phyloP scores from a whole-genome alignment of 2,113 vertebrate genomes.

The Plotosus lineatus region DNA sequence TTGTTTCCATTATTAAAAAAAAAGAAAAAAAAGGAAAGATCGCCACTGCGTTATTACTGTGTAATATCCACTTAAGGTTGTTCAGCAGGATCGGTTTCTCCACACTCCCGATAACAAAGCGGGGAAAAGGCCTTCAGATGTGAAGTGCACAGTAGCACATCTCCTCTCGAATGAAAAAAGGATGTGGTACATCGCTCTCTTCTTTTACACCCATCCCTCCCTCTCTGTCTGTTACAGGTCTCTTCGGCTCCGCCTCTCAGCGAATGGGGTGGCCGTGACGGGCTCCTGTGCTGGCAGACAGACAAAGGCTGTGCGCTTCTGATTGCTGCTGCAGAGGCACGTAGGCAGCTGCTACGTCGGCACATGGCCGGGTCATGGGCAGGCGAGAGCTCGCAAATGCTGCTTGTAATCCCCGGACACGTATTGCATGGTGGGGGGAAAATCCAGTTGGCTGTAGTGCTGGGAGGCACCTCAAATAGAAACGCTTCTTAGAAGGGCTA shows the following conservation, averaged over 20 bases:
- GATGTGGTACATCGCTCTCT: constrained; percentile 54
- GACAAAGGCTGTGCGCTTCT: constrained; percentile 77
- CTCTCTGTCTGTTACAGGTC: constrained; percentile 40
- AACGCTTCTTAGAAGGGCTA: constrained; percentile 63
- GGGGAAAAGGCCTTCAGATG: background rate
- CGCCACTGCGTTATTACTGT: background rate
- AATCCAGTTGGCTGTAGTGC: constrained; percentile 47
- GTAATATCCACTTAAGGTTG: background rate
- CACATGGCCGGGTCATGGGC: constrained; percentile 67
- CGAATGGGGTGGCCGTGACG: constrained; percentile 74
- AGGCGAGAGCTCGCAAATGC: constrained; percentile 61
- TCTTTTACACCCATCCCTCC: constrained; percentile 54
- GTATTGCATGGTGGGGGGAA: constrained; percentile 48
- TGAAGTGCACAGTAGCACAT: constrained; percentile 43
- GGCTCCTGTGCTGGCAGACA: constrained; percentile 78
- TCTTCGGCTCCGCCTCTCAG: constrained; percentile 43
- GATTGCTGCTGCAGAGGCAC: constrained; percentile 81
- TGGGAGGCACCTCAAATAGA: constrained; percentile 65
- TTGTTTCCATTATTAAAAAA: constrained; percentile 1
- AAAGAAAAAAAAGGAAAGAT: constrained; percentile 9
- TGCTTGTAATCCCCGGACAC: constrained; percentile 67
- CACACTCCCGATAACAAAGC: background rate
- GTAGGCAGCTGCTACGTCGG: constrained; percentile 71
- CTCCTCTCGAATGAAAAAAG: constrained; percentile 49
- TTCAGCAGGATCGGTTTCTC: constrained; percentile 1